These are phyloP conservation scores for Alaudala cheleensis DNA, from an alignment of 2,113 vertebrate genomes.

Conservation along the genomic window DNA sequence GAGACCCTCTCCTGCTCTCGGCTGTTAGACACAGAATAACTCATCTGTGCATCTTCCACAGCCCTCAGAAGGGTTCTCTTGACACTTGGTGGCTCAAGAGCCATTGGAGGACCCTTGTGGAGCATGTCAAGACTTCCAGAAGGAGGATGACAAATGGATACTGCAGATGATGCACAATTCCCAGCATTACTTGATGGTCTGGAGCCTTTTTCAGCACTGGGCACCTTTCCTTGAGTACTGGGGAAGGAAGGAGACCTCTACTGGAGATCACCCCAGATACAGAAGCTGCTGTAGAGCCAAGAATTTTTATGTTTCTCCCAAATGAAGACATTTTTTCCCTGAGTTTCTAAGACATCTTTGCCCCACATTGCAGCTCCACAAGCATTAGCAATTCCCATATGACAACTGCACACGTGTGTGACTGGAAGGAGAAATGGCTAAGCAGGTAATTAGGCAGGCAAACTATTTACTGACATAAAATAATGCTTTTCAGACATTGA, in stretches of 20 bases:
- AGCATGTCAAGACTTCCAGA: not conserved
- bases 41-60: not conserved
- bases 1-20: not conserved
- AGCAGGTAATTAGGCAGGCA: not conserved
- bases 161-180: not conserved
- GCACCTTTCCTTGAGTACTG: not conserved
- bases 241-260: not conserved
- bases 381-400: not conserved
- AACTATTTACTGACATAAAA: conserved; percentile 4
- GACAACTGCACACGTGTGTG: not conserved
- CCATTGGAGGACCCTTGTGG: not conserved
- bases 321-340: not conserved
- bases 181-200: accelerated
- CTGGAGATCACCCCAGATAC: accelerated
- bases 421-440: not conserved
- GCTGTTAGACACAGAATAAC: not conserved
- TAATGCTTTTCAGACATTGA: not conserved
- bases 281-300: not conserved
- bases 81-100: not conserved
- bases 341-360: not conserved
- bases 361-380: not conserved
- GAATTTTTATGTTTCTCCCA: not conserved
- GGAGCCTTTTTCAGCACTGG: not conserved
- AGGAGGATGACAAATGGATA: not conserved
- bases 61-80: not conserved